Percentiles rank a stretch among this genome's conserved stretches.
Evolutionary conservation across 2,113 vertebrate genomes (phyloP).

Genomic region (Mesoclemmys tuberculata): DNA sequence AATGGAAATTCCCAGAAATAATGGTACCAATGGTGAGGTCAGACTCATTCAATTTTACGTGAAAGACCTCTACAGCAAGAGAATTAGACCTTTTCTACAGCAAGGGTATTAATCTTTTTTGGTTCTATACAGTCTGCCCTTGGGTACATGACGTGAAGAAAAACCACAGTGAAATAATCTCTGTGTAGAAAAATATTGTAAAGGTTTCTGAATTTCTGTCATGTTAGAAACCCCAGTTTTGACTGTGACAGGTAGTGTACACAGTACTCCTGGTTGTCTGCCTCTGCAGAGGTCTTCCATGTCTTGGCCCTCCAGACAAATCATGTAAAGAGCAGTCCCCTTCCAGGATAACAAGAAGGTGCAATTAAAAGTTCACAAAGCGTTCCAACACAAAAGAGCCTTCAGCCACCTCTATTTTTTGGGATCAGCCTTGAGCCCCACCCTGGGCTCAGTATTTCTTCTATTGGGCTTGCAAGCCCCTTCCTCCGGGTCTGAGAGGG

Average conservation of each 20-base stretch:
- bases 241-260: background rate
- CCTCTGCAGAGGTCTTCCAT: background rate
- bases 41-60: background rate
- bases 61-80: background rate
- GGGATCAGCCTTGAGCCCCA: background rate
- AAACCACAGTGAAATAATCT: background rate
- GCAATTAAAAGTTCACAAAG: background rate
- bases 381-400: background rate
- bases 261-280: background rate
- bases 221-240: background rate
- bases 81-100: background rate
- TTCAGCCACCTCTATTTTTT: background rate
- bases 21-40: background rate
- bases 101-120: background rate
- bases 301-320: background rate
- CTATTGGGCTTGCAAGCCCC: too few species aligned
- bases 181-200: background rate
- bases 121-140: background rate
- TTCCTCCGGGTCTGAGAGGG: too few species aligned
- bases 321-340: background rate
- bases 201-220: background rate
- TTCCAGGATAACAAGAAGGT: background rate
- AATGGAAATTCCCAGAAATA: background rate
- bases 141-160: background rate
- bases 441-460: background rate